These are phyloP conservation scores for Scaptomyza hsui DNA, from an alignment of 1,140 invertebrate species.

Conservation along the genomic window DNA sequence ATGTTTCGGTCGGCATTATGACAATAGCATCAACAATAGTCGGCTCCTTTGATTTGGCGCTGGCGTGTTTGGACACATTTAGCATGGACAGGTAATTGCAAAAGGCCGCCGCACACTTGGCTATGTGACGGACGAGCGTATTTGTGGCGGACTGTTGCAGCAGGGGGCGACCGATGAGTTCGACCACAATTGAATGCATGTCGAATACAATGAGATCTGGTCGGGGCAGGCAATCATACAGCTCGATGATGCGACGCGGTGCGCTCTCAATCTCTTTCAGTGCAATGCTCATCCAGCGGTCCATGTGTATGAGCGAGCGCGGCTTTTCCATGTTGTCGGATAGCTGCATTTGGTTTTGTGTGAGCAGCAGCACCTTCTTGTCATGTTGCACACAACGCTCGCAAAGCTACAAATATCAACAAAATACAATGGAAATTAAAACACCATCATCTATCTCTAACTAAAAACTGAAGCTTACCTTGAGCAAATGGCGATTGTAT, in stretches of 20 bases:
- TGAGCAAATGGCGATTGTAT: conserved; percentile 40
- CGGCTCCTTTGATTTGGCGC: background rate
- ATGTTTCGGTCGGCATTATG: conserved; percentile 58
- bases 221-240: conserved; percentile 17
- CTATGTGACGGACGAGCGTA: conserved; percentile 55
- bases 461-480: conserved; percentile 29
- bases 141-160: conserved; percentile 52
- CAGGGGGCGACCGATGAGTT: conserved; percentile 51
- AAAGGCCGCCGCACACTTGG: conserved; percentile 67
- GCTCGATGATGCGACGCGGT: conserved; percentile 38
- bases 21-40: conserved; percentile 47
- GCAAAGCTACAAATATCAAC: conserved; percentile 38
- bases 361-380: conserved; percentile 55
- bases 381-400: conserved; percentile 37
- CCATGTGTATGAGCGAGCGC: conserved; percentile 13
- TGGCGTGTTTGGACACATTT: conserved; percentile 5
- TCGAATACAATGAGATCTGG: conserved; percentile 61
- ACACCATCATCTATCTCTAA: background rate
- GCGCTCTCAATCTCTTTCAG: conserved; percentile 52
- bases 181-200: conserved; percentile 46
- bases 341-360: conserved; percentile 27
- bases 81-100: conserved; percentile 55
- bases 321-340: conserved; percentile 8
- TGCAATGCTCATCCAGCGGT: conserved; percentile 22
- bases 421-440: background rate